Percentiles rank a stretch among this genome's conserved stretches.
Conservation (phyloP, 2,113 vertebrate species). For the Calonectris borealis region DNA sequence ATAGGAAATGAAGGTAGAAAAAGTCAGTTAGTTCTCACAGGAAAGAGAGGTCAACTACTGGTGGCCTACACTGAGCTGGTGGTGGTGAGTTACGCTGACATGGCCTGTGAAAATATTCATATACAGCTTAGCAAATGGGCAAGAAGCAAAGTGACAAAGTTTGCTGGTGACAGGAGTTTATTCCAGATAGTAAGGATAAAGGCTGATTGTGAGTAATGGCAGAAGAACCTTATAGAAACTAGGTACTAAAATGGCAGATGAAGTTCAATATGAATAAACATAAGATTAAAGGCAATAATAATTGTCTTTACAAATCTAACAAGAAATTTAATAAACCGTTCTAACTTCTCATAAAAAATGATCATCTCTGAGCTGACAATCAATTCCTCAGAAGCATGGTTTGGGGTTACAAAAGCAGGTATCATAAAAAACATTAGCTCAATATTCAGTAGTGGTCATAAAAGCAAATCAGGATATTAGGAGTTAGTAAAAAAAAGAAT, state of each 20-base stretch:
- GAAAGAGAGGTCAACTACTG: neutral
- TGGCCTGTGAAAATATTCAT: neutral
- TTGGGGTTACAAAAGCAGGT: neutral
- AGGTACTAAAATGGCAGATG: neutral
- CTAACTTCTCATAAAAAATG: neutral
- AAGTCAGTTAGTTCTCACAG: neutral
- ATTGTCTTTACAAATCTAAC: constrained; percentile 7
- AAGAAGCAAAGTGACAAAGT: neutral
- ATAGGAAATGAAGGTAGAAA: neutral
- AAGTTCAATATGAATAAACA: neutral
- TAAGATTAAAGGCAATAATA: neutral
- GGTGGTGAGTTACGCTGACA: neutral
- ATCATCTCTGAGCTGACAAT: neutral
- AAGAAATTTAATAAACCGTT: neutral
- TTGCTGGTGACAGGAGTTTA: neutral
- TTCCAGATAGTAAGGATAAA: neutral
- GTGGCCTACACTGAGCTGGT: neutral
- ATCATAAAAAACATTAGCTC: neutral
- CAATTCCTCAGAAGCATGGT: neutral
- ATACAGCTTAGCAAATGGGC: neutral
- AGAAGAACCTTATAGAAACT: neutral
- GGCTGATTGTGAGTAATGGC: neutral
- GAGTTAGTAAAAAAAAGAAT: neutral
- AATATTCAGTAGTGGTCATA: neutral
- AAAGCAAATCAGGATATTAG: neutral